Evolutionary conservation across 2,888 invertebrate species (phyloP), one percentile per base, ranked within the genome.

Genomic region (Candidula unifasciata): DNA sequence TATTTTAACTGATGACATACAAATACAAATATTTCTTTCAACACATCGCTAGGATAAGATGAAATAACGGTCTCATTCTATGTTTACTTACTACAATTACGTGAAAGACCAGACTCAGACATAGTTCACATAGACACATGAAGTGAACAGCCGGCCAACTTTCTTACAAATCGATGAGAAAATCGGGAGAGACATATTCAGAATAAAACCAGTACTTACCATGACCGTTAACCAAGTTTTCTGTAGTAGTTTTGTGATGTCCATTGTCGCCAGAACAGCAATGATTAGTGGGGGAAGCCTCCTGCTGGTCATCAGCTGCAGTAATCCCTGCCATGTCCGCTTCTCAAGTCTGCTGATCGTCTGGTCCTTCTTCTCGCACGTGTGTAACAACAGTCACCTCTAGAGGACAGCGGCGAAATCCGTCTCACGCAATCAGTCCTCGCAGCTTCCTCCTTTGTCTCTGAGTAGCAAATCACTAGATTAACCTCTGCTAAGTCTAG

Each of bases 301-400:
- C 76, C n/a, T 86, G 85, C 44, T 86, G 82, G 44, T 88, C 86
- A 30, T 89, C 90, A n/a, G 87, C 78, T 54, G 86, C 88, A 30
- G 89, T 89, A 85, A 90, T 90, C 77, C 90, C 91, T 80, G 90
- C 90, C 91, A 91, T 91, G 76, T 74, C 84, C 27, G 30, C 44
- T 13, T 6, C 44, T 44, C 44, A 44, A 54, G 57, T 54, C 69
- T 1, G 54, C 21, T 18, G 66, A 68, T 44, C 78, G 35, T 71
- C 82, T 77, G 27, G 60, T 44, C 13, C 13, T 13, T 44, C 8
- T 30, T 84, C 85, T 86, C 80, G 76, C 87, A 85, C 85, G 87
- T 87, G 87, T 84, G 82, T 60, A 82, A 35, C 37, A 64, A 66
- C 27, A 64, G 30, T 68, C 71, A 85, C 81, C 81, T 80, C 80